These are phyloP conservation scores for Drosophila paranaensis DNA, from an alignment of 2,888 invertebrate genomes.

Conservation along the genomic window DNA sequence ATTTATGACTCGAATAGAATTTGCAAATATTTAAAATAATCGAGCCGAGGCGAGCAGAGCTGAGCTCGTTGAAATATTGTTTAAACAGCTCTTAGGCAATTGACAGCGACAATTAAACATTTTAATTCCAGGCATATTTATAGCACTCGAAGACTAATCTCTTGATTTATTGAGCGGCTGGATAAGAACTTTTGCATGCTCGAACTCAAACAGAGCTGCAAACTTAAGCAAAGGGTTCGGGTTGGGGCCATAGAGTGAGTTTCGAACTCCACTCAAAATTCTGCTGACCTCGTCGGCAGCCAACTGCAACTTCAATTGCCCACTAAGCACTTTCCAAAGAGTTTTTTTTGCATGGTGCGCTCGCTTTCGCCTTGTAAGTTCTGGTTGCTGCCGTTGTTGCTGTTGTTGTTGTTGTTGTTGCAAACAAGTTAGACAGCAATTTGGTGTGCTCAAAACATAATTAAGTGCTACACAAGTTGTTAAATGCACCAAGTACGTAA, in stretches of 20 bases:
- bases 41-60: neutral
- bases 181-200: slow-evolving; percentile 15
- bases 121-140: slow-evolving; percentile 9
- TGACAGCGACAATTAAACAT: slow-evolving; percentile 5
- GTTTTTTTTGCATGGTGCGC: slow-evolving; percentile 71
- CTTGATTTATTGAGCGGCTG: slow-evolving; percentile 10
- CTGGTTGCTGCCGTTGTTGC: slow-evolving; percentile 13
- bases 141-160: slow-evolving; percentile 10
- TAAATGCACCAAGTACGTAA: slow-evolving; percentile 54
- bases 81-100: neutral
- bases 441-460: slow-evolving; percentile 73
- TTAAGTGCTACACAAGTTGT: slow-evolving; percentile 78
- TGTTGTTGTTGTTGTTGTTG: slow-evolving; percentile 16
- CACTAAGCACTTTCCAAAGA: slow-evolving; percentile 77
- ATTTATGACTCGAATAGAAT: neutral
- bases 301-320: slow-evolving; percentile 72
- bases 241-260: neutral
- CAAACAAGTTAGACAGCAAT: slow-evolving; percentile 53
- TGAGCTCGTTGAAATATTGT: neutral
- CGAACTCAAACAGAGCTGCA: slow-evolving; percentile 11
- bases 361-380: slow-evolving; percentile 43
- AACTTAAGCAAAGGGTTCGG: neutral
- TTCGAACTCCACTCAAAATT: slow-evolving; percentile 1
- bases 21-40: neutral
- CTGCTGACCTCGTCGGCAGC: slow-evolving; percentile 42